A percentile compares a stretch with the other conserved stretches of the same genome.
Evolutionary conservation across 1,140 invertebrate genomes (phyloP).

Genomic region (Kradibia gibbosae): DNA sequence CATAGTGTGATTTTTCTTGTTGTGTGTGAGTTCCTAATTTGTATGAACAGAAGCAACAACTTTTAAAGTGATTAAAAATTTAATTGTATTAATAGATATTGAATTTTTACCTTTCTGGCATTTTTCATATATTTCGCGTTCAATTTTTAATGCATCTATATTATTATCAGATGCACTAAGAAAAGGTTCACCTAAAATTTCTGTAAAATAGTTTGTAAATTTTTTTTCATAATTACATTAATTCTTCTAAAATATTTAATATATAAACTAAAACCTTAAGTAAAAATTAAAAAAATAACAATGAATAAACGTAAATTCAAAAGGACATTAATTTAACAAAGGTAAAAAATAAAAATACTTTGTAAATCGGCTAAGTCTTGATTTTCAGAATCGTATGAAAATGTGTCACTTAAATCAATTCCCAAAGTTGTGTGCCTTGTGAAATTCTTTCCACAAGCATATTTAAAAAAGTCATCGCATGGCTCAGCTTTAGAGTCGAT

Average conservation of each 20-base stretch:
- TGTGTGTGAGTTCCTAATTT: neutral
- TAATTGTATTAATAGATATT: neutral
- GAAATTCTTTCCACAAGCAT: slow-evolving; percentile 22
- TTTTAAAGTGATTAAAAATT: neutral
- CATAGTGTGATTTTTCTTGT: neutral
- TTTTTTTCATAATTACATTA: no score
- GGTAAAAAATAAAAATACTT: neutral
- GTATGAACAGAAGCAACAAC: neutral
- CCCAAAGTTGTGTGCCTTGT: neutral
- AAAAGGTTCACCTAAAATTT: slow-evolving; percentile 3
- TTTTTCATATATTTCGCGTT: slow-evolving; percentile 2
- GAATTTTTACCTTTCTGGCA: slow-evolving; percentile 7
- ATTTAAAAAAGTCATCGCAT: slow-evolving; percentile 37
- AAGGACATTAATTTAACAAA: no score
- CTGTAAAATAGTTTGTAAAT: neutral
- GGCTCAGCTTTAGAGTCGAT: neutral
- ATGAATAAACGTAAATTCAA: no score
- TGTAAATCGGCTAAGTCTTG: neutral
- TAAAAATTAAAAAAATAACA: no score
- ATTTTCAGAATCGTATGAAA: neutral
- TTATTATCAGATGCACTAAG: neutral
- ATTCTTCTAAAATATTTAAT: no score
- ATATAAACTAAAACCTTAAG: no score
- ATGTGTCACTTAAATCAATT: neutral
- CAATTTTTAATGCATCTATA: neutral